phyloP scores from a whole-genome alignment of 2,888 invertebrate species.

The Erebia palarica region DNA sequence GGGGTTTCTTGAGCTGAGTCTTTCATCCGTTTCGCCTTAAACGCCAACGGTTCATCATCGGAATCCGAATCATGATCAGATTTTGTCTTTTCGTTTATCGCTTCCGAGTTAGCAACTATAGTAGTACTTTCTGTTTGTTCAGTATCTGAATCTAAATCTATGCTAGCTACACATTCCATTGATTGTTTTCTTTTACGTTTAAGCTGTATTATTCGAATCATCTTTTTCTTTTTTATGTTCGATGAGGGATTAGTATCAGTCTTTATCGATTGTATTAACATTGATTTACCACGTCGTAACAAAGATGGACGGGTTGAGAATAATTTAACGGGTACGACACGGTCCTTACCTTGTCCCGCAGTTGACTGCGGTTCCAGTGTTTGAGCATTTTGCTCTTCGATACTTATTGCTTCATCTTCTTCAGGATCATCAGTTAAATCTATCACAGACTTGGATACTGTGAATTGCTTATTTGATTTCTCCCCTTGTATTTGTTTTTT shows the following conservation, averaged over 20 bases:
- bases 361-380: not conserved
- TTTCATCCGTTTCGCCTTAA: constrained; percentile 53
- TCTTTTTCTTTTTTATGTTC: constrained; percentile 1
- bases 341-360: not conserved
- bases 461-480: not conserved
- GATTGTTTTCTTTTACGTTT: constrained; percentile 27
- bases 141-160: constrained; percentile 18
- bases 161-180: not conserved
- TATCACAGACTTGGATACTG: constrained; percentile 45
- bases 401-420: constrained; percentile 25
- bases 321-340: constrained; percentile 51
- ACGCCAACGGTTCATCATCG: constrained; percentile 69
- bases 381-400: constrained; percentile 8
- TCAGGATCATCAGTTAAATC: constrained; percentile 64
- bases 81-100: not conserved
- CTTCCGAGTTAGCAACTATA: not conserved
- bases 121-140: constrained; percentile 6
- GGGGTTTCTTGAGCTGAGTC: not conserved
- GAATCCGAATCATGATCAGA: constrained; percentile 43
- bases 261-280: constrained; percentile 3
- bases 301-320: constrained; percentile 46
- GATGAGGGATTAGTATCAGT: constrained; percentile 15
- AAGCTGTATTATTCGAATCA: not conserved
- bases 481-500: constrained; percentile 48
- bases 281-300: constrained; percentile 31